phyloP scores from a whole-genome alignment of 2,888 invertebrate species.

The Trachelus stipa region DNA sequence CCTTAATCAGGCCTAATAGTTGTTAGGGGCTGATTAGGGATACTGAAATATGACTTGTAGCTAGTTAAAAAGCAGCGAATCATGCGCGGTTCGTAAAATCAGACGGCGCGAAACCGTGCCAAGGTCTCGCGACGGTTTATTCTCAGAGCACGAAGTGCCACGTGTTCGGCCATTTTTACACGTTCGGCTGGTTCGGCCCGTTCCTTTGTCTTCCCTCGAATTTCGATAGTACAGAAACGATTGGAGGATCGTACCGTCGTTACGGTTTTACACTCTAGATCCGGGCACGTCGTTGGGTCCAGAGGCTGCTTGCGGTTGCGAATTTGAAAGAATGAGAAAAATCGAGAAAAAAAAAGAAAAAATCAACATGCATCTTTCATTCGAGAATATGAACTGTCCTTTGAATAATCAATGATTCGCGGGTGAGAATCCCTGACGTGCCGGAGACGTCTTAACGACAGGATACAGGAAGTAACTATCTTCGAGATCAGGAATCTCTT shows the following conservation, averaged over 20 bases:
- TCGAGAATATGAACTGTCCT: background rate
- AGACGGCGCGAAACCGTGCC: slow-evolving; percentile 40
- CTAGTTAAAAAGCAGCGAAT: background rate
- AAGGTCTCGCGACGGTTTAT: slow-evolving; percentile 43
- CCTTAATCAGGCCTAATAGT: background rate
- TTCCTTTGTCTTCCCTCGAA: background rate
- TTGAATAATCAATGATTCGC: background rate
- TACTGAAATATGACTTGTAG: background rate
- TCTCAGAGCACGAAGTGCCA: slow-evolving; percentile 30
- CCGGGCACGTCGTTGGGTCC: background rate
- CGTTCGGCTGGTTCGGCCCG: background rate
- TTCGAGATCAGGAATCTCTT: slow-evolving; percentile 22
- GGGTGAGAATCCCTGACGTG: background rate
- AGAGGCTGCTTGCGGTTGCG: background rate
- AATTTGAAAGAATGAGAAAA: background rate
- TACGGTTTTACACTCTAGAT: background rate
- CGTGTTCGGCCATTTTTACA: slow-evolving; percentile 19
- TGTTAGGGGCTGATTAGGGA: background rate
- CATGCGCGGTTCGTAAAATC: slow-evolving; percentile 30
- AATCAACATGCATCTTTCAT: background rate
- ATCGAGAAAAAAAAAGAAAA: background rate
- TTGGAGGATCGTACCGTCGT: background rate
- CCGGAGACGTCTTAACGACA: background rate
- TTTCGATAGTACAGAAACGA: background rate
- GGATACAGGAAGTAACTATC: slow-evolving; percentile 19